Evolutionary conservation across 2,797 vertebrate species (phyloP).

Genomic region (Gambusia yucatana): DNA sequence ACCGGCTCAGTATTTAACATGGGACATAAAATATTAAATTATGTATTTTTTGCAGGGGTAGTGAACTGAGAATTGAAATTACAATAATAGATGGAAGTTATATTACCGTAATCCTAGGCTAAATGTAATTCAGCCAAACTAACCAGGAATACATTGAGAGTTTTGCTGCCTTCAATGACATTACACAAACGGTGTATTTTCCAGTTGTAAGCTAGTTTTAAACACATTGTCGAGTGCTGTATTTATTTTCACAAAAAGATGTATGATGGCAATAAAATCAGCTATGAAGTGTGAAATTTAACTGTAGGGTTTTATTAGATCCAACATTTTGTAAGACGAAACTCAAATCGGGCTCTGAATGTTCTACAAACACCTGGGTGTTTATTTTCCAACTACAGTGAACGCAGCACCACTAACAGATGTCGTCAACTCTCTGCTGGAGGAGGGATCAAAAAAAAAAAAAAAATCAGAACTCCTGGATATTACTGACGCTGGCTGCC

Average conservation of each 20-base stretch:
- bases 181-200: background rate
- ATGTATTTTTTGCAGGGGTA: background rate
- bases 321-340: background rate
- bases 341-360: background rate
- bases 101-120: background rate
- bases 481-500: conserved; percentile 29
- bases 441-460: conserved; percentile 49
- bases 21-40: background rate
- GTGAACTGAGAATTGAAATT: background rate
- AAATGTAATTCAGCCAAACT: background rate
- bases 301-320: background rate
- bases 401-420: conserved; percentile 63
- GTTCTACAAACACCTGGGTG: accelerated
- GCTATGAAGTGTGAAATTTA: too few relatives aligned
- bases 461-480: conserved; percentile 65
- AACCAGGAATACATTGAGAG: background rate
- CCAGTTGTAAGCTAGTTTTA: background rate
- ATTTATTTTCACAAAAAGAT: too few relatives aligned
- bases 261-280: background rate
- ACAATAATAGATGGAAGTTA: background rate
- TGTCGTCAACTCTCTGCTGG: conserved; percentile 65
- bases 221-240: background rate
- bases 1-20: too few relatives aligned
- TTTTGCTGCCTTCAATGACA: background rate
- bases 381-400: conserved; percentile 15